Conservation (phyloP, 2,888 invertebrate species). For the Rotaria macrura region DNA sequence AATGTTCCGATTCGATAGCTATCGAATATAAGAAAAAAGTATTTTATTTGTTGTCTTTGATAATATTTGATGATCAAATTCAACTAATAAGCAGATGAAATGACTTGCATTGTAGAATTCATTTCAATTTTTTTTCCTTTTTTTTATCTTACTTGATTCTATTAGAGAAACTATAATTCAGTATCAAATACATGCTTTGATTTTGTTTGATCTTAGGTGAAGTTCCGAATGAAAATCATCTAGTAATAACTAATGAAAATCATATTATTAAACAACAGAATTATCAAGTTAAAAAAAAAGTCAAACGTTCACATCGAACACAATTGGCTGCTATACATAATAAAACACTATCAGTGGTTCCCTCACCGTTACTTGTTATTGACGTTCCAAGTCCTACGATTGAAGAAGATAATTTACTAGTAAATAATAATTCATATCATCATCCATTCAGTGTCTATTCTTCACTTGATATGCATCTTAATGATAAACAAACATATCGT, state of each 20-base stretch:
- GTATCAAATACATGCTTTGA: no score
- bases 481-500: constrained; percentile 12
- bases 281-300: constrained; percentile 3
- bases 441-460: not conserved
- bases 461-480: not conserved
- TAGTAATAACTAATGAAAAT: not conserved
- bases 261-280: constrained; percentile 1
- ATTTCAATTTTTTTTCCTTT: no score
- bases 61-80: no score
- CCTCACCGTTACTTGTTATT: not conserved
- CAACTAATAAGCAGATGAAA: no score
- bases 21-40: no score
- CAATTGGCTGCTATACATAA: not conserved
- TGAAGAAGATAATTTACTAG: not conserved
- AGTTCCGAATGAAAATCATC: not conserved
- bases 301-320: not conserved
- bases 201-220: not conserved
- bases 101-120: no score
- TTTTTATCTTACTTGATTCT: no score
- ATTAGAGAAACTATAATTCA: no score
- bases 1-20: no score
- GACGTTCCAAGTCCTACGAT: not conserved
- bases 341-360: not conserved
- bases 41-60: no score
- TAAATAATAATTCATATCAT: not conserved